A percentile compares a stretch with the other conserved stretches of the same genome.
Evolutionary conservation across 2,797 vertebrate genomes (phyloP).

Genomic region (Vespertilio murinus): DNA sequence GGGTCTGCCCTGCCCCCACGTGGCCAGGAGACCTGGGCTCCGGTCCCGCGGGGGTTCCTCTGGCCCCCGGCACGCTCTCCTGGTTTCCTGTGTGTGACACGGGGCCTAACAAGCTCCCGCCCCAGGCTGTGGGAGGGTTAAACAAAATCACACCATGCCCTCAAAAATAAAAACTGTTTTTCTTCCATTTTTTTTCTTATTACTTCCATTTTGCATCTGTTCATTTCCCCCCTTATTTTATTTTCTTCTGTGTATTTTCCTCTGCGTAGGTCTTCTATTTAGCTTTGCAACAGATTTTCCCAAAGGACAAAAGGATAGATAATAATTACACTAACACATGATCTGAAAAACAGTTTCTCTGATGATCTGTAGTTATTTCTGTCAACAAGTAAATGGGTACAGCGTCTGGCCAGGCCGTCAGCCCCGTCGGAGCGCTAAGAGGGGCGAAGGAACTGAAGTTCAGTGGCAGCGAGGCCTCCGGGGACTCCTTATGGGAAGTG

Average conservation of each 20-base stretch:
- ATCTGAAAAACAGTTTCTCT: slow-evolving; percentile 70
- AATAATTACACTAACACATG: slow-evolving; percentile 66
- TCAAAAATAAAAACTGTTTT: background rate
- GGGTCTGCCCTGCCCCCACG: background rate
- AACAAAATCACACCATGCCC: background rate
- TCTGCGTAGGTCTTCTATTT: background rate
- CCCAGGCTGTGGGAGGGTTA: background rate
- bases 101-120: background rate
- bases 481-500: background rate
- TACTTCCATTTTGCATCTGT: background rate
- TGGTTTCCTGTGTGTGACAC: background rate
- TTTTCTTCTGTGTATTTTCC: slow-evolving; percentile 56
- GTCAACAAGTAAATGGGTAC: slow-evolving; percentile 71
- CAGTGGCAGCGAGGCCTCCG: background rate
- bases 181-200: background rate
- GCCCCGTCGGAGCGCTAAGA: slow-evolving; percentile 42
- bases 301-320: slow-evolving; percentile 63
- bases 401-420: slow-evolving; percentile 56
- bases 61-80: background rate
- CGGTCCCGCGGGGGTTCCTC: background rate
- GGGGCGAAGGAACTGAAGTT: background rate
- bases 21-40: background rate
- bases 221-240: background rate
- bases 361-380: slow-evolving; percentile 74
- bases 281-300: slow-evolving; percentile 38